Evolutionary conservation across 2,888 invertebrate species (phyloP).

Genomic region (Tachina fera): DNA sequence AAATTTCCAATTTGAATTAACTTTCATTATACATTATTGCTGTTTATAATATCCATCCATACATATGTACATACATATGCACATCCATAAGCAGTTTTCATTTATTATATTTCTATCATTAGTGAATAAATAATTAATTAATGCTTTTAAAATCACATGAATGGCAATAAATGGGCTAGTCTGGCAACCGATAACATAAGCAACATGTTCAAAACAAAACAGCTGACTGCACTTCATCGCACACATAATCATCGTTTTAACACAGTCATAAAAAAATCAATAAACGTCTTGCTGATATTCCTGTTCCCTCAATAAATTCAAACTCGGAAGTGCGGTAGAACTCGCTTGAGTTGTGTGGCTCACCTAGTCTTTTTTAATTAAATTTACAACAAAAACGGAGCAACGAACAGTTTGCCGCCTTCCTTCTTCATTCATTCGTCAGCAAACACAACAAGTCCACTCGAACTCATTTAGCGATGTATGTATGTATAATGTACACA

Average conservation of each 20-base stretch:
- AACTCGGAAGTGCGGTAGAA: slow-evolving; percentile 77
- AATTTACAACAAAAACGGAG: slow-evolving; percentile 33
- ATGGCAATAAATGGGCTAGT: not conserved
- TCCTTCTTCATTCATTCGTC: slow-evolving; percentile 18
- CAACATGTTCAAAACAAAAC: slow-evolving; percentile 45
- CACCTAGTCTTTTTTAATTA: slow-evolving; percentile 44
- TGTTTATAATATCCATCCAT: not conserved
- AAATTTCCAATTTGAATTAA: too few relatives aligned
- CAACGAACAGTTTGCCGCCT: slow-evolving; percentile 30
- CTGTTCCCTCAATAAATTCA: slow-evolving; percentile 75
- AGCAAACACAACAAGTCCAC: slow-evolving; percentile 62
- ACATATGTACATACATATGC: slow-evolving; percentile 13
- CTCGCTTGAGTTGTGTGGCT: slow-evolving; percentile 68
- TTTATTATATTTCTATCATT: too few relatives aligned
- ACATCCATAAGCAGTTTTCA: not conserved
- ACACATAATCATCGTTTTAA: not conserved
- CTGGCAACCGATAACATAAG: not conserved
- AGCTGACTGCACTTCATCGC: slow-evolving; percentile 41
- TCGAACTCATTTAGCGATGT: slow-evolving; percentile 55
- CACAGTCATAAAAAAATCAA: slow-evolving; percentile 27
- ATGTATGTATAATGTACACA: too few relatives aligned
- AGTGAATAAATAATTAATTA: too few relatives aligned
- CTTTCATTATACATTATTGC: too few relatives aligned
- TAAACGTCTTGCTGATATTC: slow-evolving; percentile 21
- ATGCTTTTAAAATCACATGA: not conserved